These are phyloP conservation scores for Sternotherus odoratus DNA, from an alignment of 2,797 vertebrate genomes.

Conservation along the genomic window DNA sequence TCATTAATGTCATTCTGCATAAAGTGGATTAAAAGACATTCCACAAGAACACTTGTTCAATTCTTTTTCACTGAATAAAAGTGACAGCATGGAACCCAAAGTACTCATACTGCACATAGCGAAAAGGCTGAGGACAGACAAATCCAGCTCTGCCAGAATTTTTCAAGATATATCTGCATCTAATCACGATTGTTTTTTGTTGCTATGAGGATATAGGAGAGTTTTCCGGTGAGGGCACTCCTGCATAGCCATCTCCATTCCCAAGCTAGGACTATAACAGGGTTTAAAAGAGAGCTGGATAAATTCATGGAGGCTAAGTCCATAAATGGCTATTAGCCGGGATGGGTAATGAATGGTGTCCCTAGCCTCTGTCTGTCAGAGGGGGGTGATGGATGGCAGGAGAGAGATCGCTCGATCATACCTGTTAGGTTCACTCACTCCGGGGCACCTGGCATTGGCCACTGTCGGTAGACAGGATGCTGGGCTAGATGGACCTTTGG, in stretches of 20 bases:
- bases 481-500: no score
- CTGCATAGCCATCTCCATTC: fast-evolving
- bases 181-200: not conserved
- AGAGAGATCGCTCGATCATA: no score
- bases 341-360: no score
- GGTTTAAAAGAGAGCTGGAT: no score
- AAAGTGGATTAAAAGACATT: slow-evolving; percentile 16
- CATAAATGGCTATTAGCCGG: no score
- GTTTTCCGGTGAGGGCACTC: not conserved
- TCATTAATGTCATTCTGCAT: slow-evolving; percentile 65
- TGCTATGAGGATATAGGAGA: not conserved
- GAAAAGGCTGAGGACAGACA: slow-evolving; percentile 1
- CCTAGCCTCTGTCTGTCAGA: no score
- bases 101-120: slow-evolving; percentile 30
- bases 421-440: no score
- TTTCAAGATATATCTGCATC: not conserved
- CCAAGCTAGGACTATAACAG: no score
- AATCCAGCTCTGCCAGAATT: not conserved
- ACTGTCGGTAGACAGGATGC: no score
- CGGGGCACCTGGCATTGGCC: no score
- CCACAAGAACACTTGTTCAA: slow-evolving; percentile 34
- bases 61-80: slow-evolving; percentile 17
- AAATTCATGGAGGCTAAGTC: no score
- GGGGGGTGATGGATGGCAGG: no score
- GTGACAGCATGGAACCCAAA: slow-evolving; percentile 36